These are phyloP conservation scores for Vireo griseus DNA, from an alignment of 2,797 vertebrate genomes.

Conservation along the genomic window DNA sequence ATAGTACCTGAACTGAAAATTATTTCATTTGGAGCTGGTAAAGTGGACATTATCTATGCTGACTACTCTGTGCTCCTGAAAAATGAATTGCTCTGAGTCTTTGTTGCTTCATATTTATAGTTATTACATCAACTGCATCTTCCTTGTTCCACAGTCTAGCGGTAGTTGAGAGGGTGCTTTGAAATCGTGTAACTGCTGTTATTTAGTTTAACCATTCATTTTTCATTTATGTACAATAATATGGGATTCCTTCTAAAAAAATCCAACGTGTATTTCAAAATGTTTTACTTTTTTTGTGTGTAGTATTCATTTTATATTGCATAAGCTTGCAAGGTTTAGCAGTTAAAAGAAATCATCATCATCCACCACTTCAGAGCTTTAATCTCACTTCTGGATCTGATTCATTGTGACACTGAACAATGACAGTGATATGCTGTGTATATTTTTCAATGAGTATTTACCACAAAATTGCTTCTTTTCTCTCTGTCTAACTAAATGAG, in stretches of 20 bases:
- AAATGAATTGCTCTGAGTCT: neutral
- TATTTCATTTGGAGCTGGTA: neutral
- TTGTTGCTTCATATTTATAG: neutral
- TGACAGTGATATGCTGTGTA: neutral
- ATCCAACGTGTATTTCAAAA: accelerated
- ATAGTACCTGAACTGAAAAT: neutral
- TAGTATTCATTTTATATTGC: neutral
- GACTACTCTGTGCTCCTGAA: neutral
- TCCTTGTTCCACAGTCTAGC: neutral
- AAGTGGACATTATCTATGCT: neutral
- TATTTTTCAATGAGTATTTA: neutral
- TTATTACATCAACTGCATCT: neutral
- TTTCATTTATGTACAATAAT: neutral
- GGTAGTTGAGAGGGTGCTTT: neutral
- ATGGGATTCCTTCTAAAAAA: neutral
- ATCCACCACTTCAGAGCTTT: neutral
- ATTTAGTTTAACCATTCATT: neutral
- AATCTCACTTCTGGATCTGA: neutral
- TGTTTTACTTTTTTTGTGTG: neutral
- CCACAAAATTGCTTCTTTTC: neutral
- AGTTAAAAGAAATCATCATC: neutral
- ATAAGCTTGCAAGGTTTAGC: neutral
- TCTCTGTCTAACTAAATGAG: neutral
- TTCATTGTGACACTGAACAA: neutral
- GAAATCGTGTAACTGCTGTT: neutral